These are phyloP conservation scores for Erpornis zantholeuca DNA, from an alignment of 2,113 vertebrate species.

Conservation along the genomic window DNA sequence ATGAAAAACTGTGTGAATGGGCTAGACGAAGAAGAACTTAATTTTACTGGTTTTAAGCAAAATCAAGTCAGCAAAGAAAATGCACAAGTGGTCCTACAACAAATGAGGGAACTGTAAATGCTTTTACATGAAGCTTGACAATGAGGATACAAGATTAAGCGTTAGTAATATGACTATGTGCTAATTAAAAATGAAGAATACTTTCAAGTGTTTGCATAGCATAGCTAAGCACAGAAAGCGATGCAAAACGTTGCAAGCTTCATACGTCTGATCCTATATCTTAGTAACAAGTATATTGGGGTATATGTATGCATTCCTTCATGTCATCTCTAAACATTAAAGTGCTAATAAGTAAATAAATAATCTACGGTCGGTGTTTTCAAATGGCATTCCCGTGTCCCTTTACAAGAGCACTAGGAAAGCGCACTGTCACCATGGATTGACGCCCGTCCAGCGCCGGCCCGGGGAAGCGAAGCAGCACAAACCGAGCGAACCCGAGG, in stretches of 20 bases:
- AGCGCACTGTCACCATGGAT: rapidly evolving
- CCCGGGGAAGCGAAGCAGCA: not conserved
- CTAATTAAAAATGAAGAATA: not conserved
- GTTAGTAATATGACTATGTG: not conserved
- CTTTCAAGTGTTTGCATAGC: not conserved
- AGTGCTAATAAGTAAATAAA: not conserved
- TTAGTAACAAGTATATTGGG: rapidly evolving
- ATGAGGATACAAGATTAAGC: not conserved
- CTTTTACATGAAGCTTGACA: not conserved
- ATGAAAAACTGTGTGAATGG: not conserved
- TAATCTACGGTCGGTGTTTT: not conserved
- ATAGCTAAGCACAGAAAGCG: not conserved
- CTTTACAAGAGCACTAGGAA: rapidly evolving
- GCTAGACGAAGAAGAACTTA: not conserved
- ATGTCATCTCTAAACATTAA: not conserved
- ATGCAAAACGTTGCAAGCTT: not conserved
- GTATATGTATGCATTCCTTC: too few relatives aligned
- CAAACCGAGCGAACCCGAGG: too few relatives aligned
- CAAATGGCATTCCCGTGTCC: not conserved
- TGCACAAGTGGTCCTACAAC: not conserved
- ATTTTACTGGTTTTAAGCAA: not conserved
- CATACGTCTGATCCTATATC: rapidly evolving
- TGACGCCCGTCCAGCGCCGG: rapidly evolving
- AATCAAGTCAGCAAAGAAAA: not conserved
- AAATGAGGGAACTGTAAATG: not conserved